phyloP scores from a whole-genome alignment of 2,113 vertebrate genomes.

The Channa maculata region DNA sequence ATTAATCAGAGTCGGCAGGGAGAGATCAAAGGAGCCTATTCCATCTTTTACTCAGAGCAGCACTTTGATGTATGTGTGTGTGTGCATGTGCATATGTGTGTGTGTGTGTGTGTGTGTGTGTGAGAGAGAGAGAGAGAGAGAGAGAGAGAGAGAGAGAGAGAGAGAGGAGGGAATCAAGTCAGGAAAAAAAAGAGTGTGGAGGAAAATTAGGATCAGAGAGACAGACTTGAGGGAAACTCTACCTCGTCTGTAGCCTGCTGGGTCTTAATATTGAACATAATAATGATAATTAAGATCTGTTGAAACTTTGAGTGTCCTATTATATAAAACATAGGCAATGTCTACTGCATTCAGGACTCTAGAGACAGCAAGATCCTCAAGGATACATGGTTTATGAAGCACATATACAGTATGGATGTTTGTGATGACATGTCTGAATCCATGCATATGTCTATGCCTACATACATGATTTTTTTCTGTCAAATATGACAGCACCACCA shows the following conservation, averaged over 20 bases:
- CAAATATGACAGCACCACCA: conserved; percentile 8
- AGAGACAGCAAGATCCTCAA: neutral
- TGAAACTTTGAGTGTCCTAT: conserved; percentile 17
- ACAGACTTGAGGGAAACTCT: conserved; percentile 42
- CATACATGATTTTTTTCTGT: conserved; percentile 38
- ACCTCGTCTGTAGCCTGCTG: conserved; percentile 28
- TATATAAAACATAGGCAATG: neutral
- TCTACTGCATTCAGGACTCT: neutral
- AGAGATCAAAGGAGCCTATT: conserved; percentile 90
- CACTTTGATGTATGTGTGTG: conserved; percentile 86
- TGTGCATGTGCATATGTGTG: conserved; percentile 47
- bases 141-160: conserved; percentile 14
- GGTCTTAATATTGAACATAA: conserved; percentile 16
- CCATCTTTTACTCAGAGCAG: conserved; percentile 83
- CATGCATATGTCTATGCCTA: conserved; percentile 9
- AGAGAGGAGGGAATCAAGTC: neutral
- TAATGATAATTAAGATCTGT: conserved; percentile 27
- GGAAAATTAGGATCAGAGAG: conserved; percentile 62
- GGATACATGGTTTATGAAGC: neutral
- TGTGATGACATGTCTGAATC: conserved; percentile 1
- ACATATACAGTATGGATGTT: neutral
- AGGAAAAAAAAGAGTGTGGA: conserved; percentile 29
- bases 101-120: conserved; percentile 32
- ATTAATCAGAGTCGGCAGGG: conserved; percentile 86
- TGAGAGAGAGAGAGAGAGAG: conserved; percentile 5